phyloP scores from a whole-genome alignment of 2,797 vertebrate species.

The Poecilia wingei region DNA sequence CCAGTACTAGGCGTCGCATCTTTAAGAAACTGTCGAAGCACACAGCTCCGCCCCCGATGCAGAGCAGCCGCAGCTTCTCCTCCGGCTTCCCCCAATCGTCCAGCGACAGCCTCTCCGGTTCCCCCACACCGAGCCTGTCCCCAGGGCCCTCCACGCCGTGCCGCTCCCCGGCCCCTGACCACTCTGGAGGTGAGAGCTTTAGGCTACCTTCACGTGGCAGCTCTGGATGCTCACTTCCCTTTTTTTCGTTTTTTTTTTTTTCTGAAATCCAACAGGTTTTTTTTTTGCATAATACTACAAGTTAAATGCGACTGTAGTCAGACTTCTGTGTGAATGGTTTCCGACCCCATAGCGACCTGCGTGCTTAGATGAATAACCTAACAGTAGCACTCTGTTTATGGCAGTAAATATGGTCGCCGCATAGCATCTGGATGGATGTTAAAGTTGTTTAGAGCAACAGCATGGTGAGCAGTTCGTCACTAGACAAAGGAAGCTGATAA shows the following conservation, averaged over 20 bases:
- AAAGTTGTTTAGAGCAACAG: no score
- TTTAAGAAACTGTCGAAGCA: constrained; percentile 93
- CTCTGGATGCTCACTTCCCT: neutral
- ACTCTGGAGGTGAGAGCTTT: constrained; percentile 81
- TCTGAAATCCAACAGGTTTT: no score
- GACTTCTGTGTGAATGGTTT: neutral
- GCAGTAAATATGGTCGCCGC: neutral
- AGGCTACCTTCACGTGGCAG: neutral
- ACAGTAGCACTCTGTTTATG: neutral
- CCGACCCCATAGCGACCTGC: neutral
- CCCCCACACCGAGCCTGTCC: constrained; percentile 81
- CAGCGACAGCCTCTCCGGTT: constrained; percentile 90
- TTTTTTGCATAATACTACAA: neutral
- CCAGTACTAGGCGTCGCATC: constrained; percentile 84
- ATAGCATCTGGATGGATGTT: no score
- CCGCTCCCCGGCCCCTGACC: constrained; percentile 87
- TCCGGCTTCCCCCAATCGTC: constrained; percentile 92
- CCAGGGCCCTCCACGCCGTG: constrained; percentile 86
- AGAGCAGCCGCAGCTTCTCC: constrained; percentile 92
- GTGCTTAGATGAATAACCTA: neutral
- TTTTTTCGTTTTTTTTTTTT: no score
- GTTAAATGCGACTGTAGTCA: neutral
- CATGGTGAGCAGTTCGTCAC: no score
- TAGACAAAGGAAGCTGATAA: no score
- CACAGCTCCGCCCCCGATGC: constrained; percentile 79